Percentiles rank a stretch among this genome's conserved stretches.
phyloP scores from a whole-genome alignment of 2,888 invertebrate species.

The Cataglyphis altisquamis region DNA sequence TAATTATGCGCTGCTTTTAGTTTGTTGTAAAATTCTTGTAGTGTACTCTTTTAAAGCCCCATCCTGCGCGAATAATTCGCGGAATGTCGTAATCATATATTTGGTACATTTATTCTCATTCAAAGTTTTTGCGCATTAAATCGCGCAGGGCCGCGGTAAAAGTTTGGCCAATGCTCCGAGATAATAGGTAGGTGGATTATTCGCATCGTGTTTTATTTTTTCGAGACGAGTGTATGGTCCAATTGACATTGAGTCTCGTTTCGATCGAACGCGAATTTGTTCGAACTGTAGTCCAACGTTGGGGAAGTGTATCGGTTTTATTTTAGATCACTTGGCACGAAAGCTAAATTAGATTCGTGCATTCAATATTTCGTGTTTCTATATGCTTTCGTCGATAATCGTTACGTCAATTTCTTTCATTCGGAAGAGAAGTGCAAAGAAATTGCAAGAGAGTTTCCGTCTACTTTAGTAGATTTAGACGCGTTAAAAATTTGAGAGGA shows the following conservation, averaged over 20 bases:
- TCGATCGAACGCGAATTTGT: not conserved
- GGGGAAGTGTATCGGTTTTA: slow-evolving; percentile 18
- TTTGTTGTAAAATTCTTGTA: slow-evolving; percentile 11
- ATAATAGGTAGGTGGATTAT: slow-evolving; percentile 65
- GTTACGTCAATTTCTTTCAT: slow-evolving; percentile 3
- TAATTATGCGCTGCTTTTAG: slow-evolving; percentile 8
- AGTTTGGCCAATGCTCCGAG: slow-evolving; percentile 58
- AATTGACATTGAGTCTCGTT: not conserved
- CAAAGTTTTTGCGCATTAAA: slow-evolving; percentile 68
- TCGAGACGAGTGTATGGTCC: not conserved
- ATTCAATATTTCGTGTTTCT: not conserved
- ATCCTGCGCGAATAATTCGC: slow-evolving; percentile 55
- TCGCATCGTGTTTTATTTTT: slow-evolving; percentile 66
- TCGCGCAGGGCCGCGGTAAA: slow-evolving; percentile 64
- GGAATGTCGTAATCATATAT: slow-evolving; percentile 60
- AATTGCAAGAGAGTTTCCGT: not conserved
- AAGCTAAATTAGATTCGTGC: slow-evolving; percentile 1
- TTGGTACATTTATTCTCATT: slow-evolving; percentile 67
- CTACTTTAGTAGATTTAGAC: not conserved
- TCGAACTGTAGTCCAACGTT: slow-evolving; percentile 10
- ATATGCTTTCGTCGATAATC: not conserved
- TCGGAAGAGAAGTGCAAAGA: not conserved
- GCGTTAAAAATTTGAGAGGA: not conserved
- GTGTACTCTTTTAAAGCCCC: slow-evolving; percentile 23
- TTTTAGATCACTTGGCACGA: slow-evolving; percentile 21